Evolutionary conservation across 2,797 vertebrate genomes (phyloP), one percentile per base, ranked within the genome.

Genomic region (Lutjanus campechanus): DNA sequence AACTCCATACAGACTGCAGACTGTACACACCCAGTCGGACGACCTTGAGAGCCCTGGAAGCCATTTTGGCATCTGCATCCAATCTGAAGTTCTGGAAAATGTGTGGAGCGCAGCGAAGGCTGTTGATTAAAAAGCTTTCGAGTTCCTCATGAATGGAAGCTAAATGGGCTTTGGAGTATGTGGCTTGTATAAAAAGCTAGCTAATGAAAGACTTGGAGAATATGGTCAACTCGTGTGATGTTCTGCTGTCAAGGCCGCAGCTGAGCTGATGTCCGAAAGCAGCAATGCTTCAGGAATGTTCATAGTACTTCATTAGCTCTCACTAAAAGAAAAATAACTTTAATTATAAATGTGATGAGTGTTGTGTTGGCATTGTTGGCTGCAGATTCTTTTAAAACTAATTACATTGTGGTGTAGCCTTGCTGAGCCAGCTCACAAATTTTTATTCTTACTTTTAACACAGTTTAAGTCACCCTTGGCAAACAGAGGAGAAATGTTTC

Each of bases 1-100:
- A 69, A 74, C 70, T 67, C 2, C 59, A 83, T 44, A 41, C 70
- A 55, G 22, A 22, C 40, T 50, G 64, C 64, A 64, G 70, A 50
- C n/a, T 65, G 51, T 12, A 55, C 70, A 72, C 41, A 20, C 54
- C 62, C 69, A 19, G 50, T 10, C 29, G 20, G 62, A 13, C 3
- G 72, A 73, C 73, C 78, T 85, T 82, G 36, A 67, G 49, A 64
- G 10, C 44, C 36, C 58, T 11, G 13, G 49, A 79, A 76, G 43
- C 22, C n/a, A 7, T 64, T 79, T 79, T 74, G 64, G 20, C 69
- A 44, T 80, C 69, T 68, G 63, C 22, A 36, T 62, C 22, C 41
- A 73, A 36, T 83, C 49, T 51, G 16, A 25, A 53, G 17, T 64
- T 40, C 40, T 63, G 11, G 7, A 46, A 81, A 74, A 70, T 65